These are phyloP conservation scores for Drosophila meridionalis DNA, from an alignment of 2,888 invertebrate genomes.

Conservation along the genomic window DNA sequence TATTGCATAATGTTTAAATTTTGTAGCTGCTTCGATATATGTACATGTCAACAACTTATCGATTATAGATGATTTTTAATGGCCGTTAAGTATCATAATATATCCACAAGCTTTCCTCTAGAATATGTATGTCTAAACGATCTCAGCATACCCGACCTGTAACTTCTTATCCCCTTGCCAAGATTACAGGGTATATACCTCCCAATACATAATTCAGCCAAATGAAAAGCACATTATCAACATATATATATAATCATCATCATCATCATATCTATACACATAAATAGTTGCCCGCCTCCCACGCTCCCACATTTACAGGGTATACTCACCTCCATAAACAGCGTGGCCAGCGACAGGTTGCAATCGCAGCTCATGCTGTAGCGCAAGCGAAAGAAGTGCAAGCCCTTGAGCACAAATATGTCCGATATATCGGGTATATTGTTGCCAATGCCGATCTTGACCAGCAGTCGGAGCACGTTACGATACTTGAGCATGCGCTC, in stretches of 20 bases:
- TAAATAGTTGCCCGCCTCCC: background rate
- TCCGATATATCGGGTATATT: slow-evolving; percentile 58
- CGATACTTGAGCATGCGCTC: slow-evolving; percentile 64
- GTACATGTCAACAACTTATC: too few species aligned
- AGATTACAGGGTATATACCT: background rate
- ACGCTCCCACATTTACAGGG: background rate
- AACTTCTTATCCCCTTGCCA: too few species aligned
- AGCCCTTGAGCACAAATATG: slow-evolving; percentile 58
- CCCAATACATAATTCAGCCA: background rate
- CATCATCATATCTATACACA: background rate
- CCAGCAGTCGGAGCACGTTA: slow-evolving; percentile 55
- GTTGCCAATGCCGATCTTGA: slow-evolving; percentile 56
- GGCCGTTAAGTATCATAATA: too few species aligned
- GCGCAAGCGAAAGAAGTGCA: slow-evolving; percentile 61
- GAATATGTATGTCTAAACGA: too few species aligned
- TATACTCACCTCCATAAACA: slow-evolving; percentile 57
- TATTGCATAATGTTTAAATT: too few species aligned
- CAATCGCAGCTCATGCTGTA: slow-evolving; percentile 61
- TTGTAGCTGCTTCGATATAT: too few species aligned
- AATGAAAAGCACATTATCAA: too few species aligned
- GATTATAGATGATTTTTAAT: too few species aligned
- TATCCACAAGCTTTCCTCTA: too few species aligned
- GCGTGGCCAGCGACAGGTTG: slow-evolving; percentile 52
- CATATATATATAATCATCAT: background rate
- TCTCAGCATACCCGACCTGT: too few species aligned